These are phyloP conservation scores for Tipula vernalis DNA, from an alignment of 2,888 invertebrate species.

Conservation along the genomic window DNA sequence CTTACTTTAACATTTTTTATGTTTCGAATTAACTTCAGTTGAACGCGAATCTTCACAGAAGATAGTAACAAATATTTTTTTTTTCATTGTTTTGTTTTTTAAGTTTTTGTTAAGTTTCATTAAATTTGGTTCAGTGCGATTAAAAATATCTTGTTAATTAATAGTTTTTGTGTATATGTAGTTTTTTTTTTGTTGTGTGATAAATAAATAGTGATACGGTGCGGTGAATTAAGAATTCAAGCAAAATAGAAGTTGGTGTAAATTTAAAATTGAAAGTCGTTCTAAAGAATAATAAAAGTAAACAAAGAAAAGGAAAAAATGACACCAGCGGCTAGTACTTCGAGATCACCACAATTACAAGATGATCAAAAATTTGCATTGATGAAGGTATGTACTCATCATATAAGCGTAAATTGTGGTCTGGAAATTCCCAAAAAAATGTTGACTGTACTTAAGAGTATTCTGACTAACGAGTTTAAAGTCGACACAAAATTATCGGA, in stretches of 20 bases:
- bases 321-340: neutral
- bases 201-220: neutral
- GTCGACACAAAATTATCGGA: neutral
- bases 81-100: neutral
- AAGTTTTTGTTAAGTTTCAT: neutral
- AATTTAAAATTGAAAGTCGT: neutral
- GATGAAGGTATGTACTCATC: conserved; percentile 57
- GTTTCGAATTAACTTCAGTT: neutral
- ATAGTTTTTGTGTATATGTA: neutral
- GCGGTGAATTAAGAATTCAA: neutral
- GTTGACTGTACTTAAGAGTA: no score
- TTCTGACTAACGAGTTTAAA: no score
- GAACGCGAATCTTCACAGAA: neutral
- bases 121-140: neutral
- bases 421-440: no score
- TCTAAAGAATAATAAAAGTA: neutral
- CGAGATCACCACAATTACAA: conserved; percentile 23
- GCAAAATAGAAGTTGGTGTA: no score
- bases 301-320: neutral
- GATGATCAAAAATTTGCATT: conserved; percentile 64
- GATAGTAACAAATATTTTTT: neutral
- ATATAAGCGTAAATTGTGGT: no score
- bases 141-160: neutral
- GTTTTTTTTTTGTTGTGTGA: neutral
- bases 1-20: neutral